A percentile compares a stretch with the other conserved stretches of the same genome.
These are phyloP conservation scores for Aricia artaxerxes DNA, from an alignment of 2,888 invertebrate species.

Conservation along the genomic window DNA sequence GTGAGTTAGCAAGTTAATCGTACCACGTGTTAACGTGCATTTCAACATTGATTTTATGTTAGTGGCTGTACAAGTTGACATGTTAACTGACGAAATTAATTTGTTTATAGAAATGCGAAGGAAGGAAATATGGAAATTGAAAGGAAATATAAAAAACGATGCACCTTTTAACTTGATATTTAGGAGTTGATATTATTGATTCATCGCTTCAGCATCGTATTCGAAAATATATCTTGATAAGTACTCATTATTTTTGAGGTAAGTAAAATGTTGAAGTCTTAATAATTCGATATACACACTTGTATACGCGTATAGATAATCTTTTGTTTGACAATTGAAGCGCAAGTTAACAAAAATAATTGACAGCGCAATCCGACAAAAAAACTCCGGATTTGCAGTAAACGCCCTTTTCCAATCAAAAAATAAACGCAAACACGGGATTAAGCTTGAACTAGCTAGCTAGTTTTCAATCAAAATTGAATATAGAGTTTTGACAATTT, in stretches of 20 bases:
- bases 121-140: too few relatives aligned
- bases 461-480: slow-evolving; percentile 35
- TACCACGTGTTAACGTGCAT: slow-evolving; percentile 52
- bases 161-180: too few relatives aligned
- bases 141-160: too few relatives aligned
- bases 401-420: slow-evolving; percentile 33
- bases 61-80: slow-evolving; percentile 31
- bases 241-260: too few relatives aligned
- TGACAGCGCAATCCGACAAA: slow-evolving; percentile 25
- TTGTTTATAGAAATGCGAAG: too few relatives aligned
- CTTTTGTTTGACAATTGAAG: background rate
- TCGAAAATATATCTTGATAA: too few relatives aligned
- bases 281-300: too few relatives aligned
- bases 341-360: slow-evolving; percentile 13
- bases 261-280: too few relatives aligned
- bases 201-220: too few relatives aligned
- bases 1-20: slow-evolving; percentile 62
- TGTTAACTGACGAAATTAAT: background rate
- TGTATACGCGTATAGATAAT: background rate
- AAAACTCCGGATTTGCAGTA: slow-evolving; percentile 32
- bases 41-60: slow-evolving; percentile 39
- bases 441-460: slow-evolving; percentile 33
- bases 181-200: too few relatives aligned
- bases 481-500: slow-evolving; percentile 33
- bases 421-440: slow-evolving; percentile 34